Evolutionary conservation across 2,888 invertebrate species (phyloP).

Genomic region (Helobdella robusta): DNA sequence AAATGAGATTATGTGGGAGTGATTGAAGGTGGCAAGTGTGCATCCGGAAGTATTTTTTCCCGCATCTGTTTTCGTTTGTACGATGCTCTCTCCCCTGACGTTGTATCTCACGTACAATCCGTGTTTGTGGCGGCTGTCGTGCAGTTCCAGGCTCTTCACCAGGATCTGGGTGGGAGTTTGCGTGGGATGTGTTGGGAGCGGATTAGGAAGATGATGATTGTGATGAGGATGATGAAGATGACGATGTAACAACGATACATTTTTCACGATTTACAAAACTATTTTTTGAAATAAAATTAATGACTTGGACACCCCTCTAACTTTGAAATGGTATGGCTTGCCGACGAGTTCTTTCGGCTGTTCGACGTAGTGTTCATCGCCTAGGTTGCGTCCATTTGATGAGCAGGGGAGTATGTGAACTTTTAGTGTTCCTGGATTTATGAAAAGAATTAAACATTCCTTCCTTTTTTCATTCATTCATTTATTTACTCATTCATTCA

Average conservation of each 20-base stretch:
- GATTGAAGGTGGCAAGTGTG: too few species aligned
- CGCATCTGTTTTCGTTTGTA: constrained; percentile 39
- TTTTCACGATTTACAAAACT: too few species aligned
- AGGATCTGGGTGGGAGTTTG: constrained; percentile 38
- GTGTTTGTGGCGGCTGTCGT: constrained; percentile 44
- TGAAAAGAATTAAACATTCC: too few species aligned
- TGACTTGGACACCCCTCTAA: too few species aligned
- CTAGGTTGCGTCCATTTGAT: constrained; percentile 42
- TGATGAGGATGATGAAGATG: background rate
- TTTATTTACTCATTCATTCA: too few species aligned
- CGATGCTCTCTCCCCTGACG: constrained; percentile 41
- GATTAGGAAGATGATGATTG: background rate
- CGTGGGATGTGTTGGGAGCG: background rate
- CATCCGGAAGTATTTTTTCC: too few species aligned
- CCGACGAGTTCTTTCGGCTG: constrained; percentile 44
- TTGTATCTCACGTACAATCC: constrained; percentile 45
- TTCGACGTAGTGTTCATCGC: constrained; percentile 48
- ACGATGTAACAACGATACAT: too few species aligned
- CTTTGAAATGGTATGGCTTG: constrained; percentile 48
- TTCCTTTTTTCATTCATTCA: too few species aligned
- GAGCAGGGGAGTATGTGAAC: constrained; percentile 46
- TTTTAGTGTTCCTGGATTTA: too few species aligned
- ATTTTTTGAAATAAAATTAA: too few species aligned
- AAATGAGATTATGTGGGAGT: constrained; percentile 42
- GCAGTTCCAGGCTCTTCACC: constrained; percentile 40